Base-by-base conservation (phyloP, 2,888 invertebrate genomes). In the Eulithis testata region DNA sequence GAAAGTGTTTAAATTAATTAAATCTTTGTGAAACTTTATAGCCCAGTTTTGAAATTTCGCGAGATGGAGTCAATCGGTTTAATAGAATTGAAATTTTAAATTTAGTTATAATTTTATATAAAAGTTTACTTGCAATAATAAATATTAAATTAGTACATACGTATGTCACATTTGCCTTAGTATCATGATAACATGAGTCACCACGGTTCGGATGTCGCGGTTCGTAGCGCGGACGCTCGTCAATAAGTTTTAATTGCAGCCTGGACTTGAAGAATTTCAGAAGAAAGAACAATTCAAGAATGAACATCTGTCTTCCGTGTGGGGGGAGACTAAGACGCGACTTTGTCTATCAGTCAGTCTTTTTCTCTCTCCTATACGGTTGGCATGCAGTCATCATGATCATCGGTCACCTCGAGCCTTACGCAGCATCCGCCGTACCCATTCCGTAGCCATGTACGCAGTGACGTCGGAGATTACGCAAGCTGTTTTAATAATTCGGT, bases 361-460 rank as follows among this genome's bases (percentile, higher is more conserved):
- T 95, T 95, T 95, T 95, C 95, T 95, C 95, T 95, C 95, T 95
- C 95, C 95, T 95, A 95, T 95, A 93, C 91, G 93, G 90, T 89
- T 83, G 89, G 90, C 94, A 94, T 94, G 84, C 86, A 81, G 79
- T 74, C 88, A 71, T 80, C 93, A 60, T 55, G 58, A 56, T 61
- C 61, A 45, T 65, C 72, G 58, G 12, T 65, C 69, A 70, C 72
- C 62, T 54, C 27, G 27, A 58, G 62, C 61, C 69, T 66, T 63
- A 69, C 62, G 66, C 65, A 40, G 54, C 54, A 60, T 43, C 53
- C 66, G 14, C 43, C 21, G 67, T 68, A 65, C 52, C 61, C 50
- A 27, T 59, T 71, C 67, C 65, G 71, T 73, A 76, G 80, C 79
- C 77, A 80, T 86, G 89, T 89, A 84, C 79, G 91, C 92, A 92